Evolutionary conservation across 2,797 vertebrate species (phyloP), one percentile per base, ranked within the genome.

Genomic region (Sebastes oblongus): DNA sequence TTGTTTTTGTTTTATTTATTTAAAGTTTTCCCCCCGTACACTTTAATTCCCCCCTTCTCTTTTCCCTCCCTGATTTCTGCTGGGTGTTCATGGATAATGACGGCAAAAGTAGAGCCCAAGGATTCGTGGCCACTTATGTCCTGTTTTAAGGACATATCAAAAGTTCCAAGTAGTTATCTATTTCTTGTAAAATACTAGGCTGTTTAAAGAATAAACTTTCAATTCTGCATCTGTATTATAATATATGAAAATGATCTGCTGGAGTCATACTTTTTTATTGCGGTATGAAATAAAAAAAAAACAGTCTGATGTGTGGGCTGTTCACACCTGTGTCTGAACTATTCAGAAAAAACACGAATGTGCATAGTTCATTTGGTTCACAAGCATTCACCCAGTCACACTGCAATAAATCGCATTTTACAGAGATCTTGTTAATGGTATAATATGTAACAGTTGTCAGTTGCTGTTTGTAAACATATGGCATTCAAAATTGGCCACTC

Each of bases 101-200:
- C n/a, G 67, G 94, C 82, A 84, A 83, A 72, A 72, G 77, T 94
- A 93, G 91, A 93, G 94, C 94, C 93, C 91, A 93, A 93, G 93
- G 93, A 95, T 94, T 92, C 84, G 85, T 94, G 88, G 91, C 94
- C 91, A 92, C 92, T 86, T 87, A 93, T 95, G 96, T 96, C 96
- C 96, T 96, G 96, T 96, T 96, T 96, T 96, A 96, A 96, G 96
- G 96, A 93, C 95, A 94, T 94, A 88, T 92, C 92, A 93, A 95
- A 94, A 94, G 94, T 95, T 95, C 94, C 93, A 94, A 95, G 93
- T 96, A 96, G 95, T 95, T 96, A 96, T 94, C 93, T 94, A 94
- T 96, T 95, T 96, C 95, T 95, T 96, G 96, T 96, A 96, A 95
- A 95, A 96, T 96, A 96, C 90, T 96, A 96, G 96, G 94, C 94